phyloP scores from a whole-genome alignment of 2,113 vertebrate species.

The Arothron firmamentum region DNA sequence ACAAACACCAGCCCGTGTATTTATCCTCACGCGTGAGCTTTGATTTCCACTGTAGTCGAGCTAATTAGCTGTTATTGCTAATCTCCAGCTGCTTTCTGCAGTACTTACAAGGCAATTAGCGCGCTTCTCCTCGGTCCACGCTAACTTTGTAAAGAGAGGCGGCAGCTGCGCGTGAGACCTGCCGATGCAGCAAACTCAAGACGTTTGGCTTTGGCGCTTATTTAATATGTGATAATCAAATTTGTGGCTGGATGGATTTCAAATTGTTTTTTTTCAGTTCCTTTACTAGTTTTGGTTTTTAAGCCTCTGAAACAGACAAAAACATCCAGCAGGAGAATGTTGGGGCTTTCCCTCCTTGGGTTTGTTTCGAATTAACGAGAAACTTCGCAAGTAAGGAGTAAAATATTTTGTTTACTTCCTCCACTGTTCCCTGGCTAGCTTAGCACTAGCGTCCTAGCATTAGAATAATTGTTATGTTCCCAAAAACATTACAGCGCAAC shows the following conservation, averaged over 20 bases:
- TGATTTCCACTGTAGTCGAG: constrained; percentile 33
- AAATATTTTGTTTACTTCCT: too few species aligned
- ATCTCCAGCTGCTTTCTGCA: constrained; percentile 63
- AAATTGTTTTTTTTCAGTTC: not conserved
- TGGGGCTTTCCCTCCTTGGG: too few species aligned
- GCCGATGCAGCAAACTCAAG: not conserved
- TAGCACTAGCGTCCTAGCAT: too few species aligned
- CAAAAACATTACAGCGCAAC: too few species aligned
- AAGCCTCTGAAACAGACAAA: not conserved
- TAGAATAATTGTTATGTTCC: too few species aligned
- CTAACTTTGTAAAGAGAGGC: constrained; percentile 12
- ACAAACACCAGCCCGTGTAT: constrained; percentile 33
- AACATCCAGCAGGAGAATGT: too few species aligned
- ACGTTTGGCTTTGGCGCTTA: too few species aligned
- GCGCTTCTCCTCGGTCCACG: constrained; percentile 37
- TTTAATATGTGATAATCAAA: not conserved
- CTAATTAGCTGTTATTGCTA: constrained; percentile 65
- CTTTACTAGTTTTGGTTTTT: not conserved
- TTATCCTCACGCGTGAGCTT: constrained; percentile 34
- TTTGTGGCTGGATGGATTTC: not conserved
- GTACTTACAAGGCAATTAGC: constrained; percentile 55
- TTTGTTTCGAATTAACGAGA: too few species aligned
- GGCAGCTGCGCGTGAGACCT: constrained; percentile 21
- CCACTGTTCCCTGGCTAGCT: too few species aligned
- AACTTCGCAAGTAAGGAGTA: too few species aligned